Percentiles rank a stretch among this genome's conserved stretches.
phyloP scores from a whole-genome alignment of 2,888 invertebrate genomes.

The Hirtodrosophila confusa region DNA sequence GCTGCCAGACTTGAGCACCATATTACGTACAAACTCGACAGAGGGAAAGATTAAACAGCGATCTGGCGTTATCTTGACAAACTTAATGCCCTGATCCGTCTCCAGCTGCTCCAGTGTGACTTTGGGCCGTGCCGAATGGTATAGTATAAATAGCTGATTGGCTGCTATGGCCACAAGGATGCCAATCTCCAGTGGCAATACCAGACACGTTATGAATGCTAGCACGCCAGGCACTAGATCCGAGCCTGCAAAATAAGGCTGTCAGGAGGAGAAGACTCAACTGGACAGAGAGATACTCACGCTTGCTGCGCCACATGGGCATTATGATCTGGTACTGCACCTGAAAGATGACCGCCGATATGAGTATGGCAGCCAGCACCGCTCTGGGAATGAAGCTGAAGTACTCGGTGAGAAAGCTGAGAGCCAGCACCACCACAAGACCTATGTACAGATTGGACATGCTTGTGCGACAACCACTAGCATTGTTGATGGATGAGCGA shows the following conservation, averaged over 20 bases:
- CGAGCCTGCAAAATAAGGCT: conserved; percentile 86
- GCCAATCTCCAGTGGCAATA: conserved; percentile 93
- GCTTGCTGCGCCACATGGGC: conserved; percentile 94
- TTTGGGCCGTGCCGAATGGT: conserved; percentile 94
- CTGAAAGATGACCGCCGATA: conserved; percentile 95
- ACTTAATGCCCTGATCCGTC: conserved; percentile 89
- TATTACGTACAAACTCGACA: conserved; percentile 93
- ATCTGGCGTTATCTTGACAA: conserved; percentile 93
- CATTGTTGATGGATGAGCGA: conserved; percentile 93
- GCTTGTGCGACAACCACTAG: conserved; percentile 94
- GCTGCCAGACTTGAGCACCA: conserved; percentile 91
- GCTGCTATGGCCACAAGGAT: conserved; percentile 92
- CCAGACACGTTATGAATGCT: conserved; percentile 94
- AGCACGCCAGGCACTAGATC: conserved; percentile 93
- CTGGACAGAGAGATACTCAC: conserved; percentile 85
- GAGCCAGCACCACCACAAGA: conserved; percentile 91
- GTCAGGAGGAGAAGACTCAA: neutral
- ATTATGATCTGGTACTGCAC: conserved; percentile 92
- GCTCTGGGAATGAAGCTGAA: conserved; percentile 94
- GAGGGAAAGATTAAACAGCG: conserved; percentile 95
- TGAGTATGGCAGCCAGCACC: conserved; percentile 94
- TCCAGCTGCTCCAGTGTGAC: conserved; percentile 91
- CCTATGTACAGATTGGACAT: conserved; percentile 93
- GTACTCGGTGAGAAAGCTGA: conserved; percentile 94
- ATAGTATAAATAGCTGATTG: conserved; percentile 93